phyloP scores from a whole-genome alignment of 2,797 vertebrate genomes.

The Falco rusticolus region DNA sequence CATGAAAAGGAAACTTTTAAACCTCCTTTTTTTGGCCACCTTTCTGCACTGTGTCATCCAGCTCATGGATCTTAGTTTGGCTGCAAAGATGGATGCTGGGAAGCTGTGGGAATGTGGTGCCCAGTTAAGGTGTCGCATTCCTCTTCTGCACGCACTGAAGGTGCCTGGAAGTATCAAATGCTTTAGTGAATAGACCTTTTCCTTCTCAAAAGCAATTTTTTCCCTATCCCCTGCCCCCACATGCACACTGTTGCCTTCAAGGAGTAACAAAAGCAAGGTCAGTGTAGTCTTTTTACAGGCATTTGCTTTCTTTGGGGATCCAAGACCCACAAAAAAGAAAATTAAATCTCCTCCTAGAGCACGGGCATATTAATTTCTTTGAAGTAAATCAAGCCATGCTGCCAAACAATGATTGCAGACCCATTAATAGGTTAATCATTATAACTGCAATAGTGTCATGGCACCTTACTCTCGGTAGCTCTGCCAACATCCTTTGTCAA shows the following conservation, averaged over 20 bases:
- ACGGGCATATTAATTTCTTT: background rate
- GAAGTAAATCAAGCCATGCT: constrained; percentile 6
- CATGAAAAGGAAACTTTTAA: background rate
- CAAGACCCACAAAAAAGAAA: constrained; percentile 28
- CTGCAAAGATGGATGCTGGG: background rate
- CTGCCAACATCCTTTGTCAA: constrained; percentile 88
- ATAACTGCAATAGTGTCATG: constrained; percentile 81
- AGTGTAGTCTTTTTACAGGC: background rate
- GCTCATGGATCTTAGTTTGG: background rate
- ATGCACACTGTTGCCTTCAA: background rate
- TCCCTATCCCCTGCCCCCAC: background rate
- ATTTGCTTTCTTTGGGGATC: constrained; percentile 47
- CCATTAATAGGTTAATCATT: constrained; percentile 54
- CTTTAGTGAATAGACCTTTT: background rate
- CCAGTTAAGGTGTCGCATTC: background rate
- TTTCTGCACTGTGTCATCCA: background rate
- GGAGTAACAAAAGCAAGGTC: background rate
- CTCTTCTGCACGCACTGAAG: background rate
- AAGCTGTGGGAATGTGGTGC: background rate
- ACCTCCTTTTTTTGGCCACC: background rate
- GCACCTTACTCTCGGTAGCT: constrained; percentile 82
- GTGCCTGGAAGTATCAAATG: background rate
- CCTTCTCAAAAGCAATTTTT: background rate
- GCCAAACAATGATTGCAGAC: constrained; percentile 7
- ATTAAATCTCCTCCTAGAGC: constrained; percentile 25